A percentile compares a stretch with the other conserved stretches of the same genome.
Evolutionary conservation across 2,113 vertebrate species (phyloP).

Genomic region (Nematolebias whitei): DNA sequence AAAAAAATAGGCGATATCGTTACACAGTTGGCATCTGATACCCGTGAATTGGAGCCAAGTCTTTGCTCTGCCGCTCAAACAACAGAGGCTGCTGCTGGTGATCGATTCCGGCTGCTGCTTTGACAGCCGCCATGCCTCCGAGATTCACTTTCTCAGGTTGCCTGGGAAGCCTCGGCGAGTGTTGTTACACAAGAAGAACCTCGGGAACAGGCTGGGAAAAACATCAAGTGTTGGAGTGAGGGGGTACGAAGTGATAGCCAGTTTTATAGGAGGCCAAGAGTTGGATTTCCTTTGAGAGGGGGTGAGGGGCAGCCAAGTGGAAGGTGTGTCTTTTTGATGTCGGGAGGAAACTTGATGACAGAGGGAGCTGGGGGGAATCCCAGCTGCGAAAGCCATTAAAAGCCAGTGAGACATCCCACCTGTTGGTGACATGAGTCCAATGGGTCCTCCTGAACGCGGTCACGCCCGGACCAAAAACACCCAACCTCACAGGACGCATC

Average conservation of each 20-base stretch:
- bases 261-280: constrained; percentile 45
- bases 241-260: constrained; percentile 36
- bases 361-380: constrained; percentile 38
- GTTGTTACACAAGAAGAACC: constrained; percentile 5
- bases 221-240: constrained; percentile 19
- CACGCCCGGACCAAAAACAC: constrained; percentile 14
- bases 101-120: constrained; percentile 7
- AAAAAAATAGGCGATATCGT: background rate
- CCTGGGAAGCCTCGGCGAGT: constrained; percentile 14
- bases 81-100: constrained; percentile 22
- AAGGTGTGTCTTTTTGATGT: constrained; percentile 75
- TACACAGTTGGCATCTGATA: constrained; percentile 18
- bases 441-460: constrained; percentile 27
- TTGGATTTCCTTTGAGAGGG: constrained; percentile 35
- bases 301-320: constrained; percentile 41
- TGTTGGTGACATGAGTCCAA: constrained; percentile 49
- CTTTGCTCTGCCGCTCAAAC: constrained; percentile 9
- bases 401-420: constrained; percentile 57
- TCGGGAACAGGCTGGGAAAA: constrained; percentile 45
- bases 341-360: constrained; percentile 66
- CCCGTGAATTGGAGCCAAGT: constrained; percentile 30
- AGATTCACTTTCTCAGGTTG: constrained; percentile 28
- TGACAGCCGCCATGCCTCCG: constrained; percentile 39
- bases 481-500: constrained; percentile 36
- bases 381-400: constrained; percentile 74